Evolutionary conservation across 1,140 invertebrate genomes (phyloP).

Genomic region (Ceratoteleas bidentatus): DNA sequence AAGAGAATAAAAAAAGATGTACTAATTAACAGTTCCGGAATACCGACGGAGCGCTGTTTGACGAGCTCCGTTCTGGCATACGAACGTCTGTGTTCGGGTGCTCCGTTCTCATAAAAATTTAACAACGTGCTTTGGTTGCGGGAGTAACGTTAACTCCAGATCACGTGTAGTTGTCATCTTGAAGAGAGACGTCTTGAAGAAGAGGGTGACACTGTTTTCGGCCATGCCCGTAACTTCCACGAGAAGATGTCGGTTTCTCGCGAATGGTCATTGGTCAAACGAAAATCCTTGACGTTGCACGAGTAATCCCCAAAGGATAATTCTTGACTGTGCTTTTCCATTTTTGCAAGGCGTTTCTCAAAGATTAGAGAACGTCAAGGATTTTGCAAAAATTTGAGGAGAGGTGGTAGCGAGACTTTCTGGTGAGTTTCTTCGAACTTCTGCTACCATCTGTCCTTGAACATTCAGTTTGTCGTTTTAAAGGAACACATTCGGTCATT

Average conservation of each 20-base stretch:
- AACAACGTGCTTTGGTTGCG: constrained; percentile 51
- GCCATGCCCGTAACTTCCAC: constrained; percentile 44
- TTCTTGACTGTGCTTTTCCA: neutral
- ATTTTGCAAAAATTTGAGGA: constrained; percentile 4
- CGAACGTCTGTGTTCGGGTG: constrained; percentile 61
- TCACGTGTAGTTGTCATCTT: constrained; percentile 44
- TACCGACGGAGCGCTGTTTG: constrained; percentile 46
- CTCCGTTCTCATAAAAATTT: constrained; percentile 55
- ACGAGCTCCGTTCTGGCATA: constrained; percentile 50
- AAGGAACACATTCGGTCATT: constrained; percentile 13
- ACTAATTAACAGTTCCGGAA: constrained; percentile 35
- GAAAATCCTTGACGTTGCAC: constrained; percentile 21
- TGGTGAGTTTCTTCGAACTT: neutral
- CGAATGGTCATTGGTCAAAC: constrained; percentile 34
- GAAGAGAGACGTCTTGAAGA: constrained; percentile 50
- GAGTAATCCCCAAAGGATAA: constrained; percentile 6
- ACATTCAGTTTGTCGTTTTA: constrained; percentile 2
- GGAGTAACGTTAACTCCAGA: constrained; percentile 50
- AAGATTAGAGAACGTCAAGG: neutral
- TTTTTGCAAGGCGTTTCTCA: too few species aligned
- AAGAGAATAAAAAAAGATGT: constrained; percentile 28
- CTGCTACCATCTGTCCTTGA: neutral
- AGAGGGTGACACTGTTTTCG: constrained; percentile 32
- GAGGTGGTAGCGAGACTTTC: too few species aligned
- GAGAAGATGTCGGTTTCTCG: constrained; percentile 40